Evolutionary conservation across 2,888 invertebrate species (phyloP), one percentile per base, ranked within the genome.

Genomic region (Calameuta idolon): DNA sequence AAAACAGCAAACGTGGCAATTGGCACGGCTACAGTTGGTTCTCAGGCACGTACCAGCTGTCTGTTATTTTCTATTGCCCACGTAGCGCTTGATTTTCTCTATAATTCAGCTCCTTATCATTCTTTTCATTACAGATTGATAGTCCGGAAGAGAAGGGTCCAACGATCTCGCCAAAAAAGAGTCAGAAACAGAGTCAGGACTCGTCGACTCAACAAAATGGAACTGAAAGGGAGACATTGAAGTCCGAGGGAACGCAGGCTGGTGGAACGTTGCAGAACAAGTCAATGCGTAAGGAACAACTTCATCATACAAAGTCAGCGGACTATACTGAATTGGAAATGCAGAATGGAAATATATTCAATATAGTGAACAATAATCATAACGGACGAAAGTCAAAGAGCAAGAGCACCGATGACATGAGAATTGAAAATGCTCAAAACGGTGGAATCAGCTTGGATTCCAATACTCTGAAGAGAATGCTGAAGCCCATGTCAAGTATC

Each of bases 371-470:
- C 82, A 92, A 91, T 83, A 92, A 91, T 85, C 87, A 90, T 78
- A 85, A 93, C 73, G 93, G 93, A 12, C 93, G 96, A 81, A 94
- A 96, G 82, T 94, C 94, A 81, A 97, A 97, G 90, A 97, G 97
- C 85, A 97, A 97, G 92, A 97, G 97, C 92, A 97, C 97, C 76
- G 97, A 97, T 92, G 97, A 97, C 89, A 97, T 97, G 96, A 94
- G 92, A 79, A 91, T 91, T 83, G 92, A 91, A 77, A 91, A 90
- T 79, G 87, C 89, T 69, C 89, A 90, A 79, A 90, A 90, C 78
- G 89, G 89, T 80, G 92, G 92, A 55, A 92, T 93, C 86, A 93
- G 92, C 85, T 92, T 95, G 92, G 97, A 97, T 92, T 96, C 96
- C 88, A 96, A 95, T 89, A 98, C 98, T 12, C 93, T 98, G 86